These are phyloP conservation scores for Agrilus mali DNA, from an alignment of 2,888 invertebrate genomes.

Conservation along the genomic window DNA sequence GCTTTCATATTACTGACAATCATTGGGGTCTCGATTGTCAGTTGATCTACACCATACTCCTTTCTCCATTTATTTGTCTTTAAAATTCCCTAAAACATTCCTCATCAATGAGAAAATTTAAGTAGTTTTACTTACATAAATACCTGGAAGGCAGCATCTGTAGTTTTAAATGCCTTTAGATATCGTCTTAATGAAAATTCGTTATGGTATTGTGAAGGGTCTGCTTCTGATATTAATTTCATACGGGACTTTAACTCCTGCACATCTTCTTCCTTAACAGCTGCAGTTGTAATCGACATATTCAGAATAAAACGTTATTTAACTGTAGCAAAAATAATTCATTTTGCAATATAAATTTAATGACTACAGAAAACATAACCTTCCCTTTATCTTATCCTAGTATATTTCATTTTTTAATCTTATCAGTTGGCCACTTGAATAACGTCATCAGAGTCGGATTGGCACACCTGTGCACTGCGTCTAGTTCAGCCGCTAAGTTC, in stretches of 20 bases:
- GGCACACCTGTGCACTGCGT: too few relatives aligned
- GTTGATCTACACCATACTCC: constrained; percentile 53
- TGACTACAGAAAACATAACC: too few relatives aligned
- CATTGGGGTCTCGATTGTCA: constrained; percentile 40
- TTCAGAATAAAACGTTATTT: too few relatives aligned
- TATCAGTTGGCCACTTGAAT: too few relatives aligned
- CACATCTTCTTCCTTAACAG: constrained; percentile 50
- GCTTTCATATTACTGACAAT: constrained; percentile 44
- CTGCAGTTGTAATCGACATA: too few relatives aligned
- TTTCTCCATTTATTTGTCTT: constrained; percentile 71
- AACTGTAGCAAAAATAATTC: too few relatives aligned
- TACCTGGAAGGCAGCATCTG: constrained; percentile 65
- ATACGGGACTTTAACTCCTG: constrained; percentile 56
- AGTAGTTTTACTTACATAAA: neutral
- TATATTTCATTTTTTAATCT: too few relatives aligned
- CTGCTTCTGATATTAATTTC: constrained; percentile 59
- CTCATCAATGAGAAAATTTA: neutral
- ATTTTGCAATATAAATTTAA: too few relatives aligned
- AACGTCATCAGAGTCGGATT: too few relatives aligned
- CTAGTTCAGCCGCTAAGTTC: too few relatives aligned
- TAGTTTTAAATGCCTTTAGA: constrained; percentile 59
- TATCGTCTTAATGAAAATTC: constrained; percentile 60
- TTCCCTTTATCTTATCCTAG: too few relatives aligned
- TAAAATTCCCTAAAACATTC: constrained; percentile 47
- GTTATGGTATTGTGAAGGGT: constrained; percentile 62